Conservation (phyloP, 1,140 invertebrate species). For the Whitmania pigra region DNA sequence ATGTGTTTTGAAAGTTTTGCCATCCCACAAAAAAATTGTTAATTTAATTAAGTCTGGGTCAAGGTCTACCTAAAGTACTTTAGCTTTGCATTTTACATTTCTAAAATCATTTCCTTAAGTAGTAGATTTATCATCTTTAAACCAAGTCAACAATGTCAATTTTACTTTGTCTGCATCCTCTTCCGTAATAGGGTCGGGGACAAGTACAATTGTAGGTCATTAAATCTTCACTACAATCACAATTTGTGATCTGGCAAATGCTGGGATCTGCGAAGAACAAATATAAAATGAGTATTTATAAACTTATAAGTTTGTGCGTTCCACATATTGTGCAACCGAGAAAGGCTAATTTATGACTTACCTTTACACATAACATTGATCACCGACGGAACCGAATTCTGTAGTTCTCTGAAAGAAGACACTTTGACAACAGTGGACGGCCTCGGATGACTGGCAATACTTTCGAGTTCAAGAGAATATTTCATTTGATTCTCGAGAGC, state of each 20-base stretch:
- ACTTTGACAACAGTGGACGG: constrained; percentile 14
- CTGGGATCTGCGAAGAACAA: constrained; percentile 9
- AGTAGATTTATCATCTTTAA: background rate
- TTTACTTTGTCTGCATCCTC: constrained; percentile 20
- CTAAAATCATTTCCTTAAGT: too few species aligned
- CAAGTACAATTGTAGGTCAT: constrained; percentile 17
- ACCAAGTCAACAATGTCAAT: background rate
- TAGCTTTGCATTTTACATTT: too few species aligned
- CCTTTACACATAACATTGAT: constrained; percentile 7
- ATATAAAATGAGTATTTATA: background rate
- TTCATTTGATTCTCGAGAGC: constrained; percentile 4
- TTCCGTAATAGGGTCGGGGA: constrained; percentile 13
- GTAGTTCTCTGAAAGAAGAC: background rate
- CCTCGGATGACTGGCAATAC: constrained; percentile 23
- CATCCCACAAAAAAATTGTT: background rate
- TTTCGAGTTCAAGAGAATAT: constrained; percentile 19
- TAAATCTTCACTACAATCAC: constrained; percentile 17
- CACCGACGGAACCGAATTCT: background rate
- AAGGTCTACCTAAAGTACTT: background rate
- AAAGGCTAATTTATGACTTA: background rate
- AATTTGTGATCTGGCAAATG: constrained; percentile 11
- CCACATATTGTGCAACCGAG: background rate
- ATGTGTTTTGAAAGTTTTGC: background rate
- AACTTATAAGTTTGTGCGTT: background rate
- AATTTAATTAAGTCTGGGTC: background rate